A percentile compares a stretch with the other conserved stretches of the same genome.
Evolutionary conservation across 2,113 vertebrate species (phyloP).

Genomic region (Tragelaphus strepsiceros): DNA sequence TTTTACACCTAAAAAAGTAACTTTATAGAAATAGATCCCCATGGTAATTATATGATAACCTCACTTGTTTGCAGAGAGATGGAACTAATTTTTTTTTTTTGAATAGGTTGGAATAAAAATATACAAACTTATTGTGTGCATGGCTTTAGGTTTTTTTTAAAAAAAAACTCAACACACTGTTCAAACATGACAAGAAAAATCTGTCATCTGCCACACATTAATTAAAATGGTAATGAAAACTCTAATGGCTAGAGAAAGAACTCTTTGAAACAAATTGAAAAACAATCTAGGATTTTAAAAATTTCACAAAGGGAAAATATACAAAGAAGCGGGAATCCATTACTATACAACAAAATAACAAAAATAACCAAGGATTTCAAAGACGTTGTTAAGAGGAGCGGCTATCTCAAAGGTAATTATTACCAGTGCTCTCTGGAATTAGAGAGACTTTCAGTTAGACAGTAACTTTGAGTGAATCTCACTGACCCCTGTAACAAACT

Average conservation of each 20-base stretch:
- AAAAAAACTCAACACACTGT: not conserved
- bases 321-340: not conserved
- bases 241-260: not conserved
- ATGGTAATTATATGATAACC: not conserved
- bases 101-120: conserved; percentile 47
- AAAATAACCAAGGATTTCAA: conserved; percentile 37
- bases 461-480: conserved; percentile 34
- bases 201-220: conserved; percentile 9
- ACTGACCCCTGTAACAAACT: conserved; percentile 34
- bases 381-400: conserved; percentile 27
- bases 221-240: conserved; percentile 40
- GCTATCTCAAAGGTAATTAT: conserved; percentile 37
- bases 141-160: not conserved
- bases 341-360: not conserved
- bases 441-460: not conserved
- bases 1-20: not conserved
- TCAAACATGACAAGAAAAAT: not conserved
- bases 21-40: not conserved
- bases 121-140: not conserved
- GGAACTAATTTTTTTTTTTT: not conserved
- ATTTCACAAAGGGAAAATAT: not conserved
- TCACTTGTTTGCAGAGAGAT: not conserved
- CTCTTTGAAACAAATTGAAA: conserved; percentile 14
- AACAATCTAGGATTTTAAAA: not conserved
- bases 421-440: not conserved